A percentile compares a stretch with the other conserved stretches of the same genome.
These are phyloP conservation scores for Pteronotus mesoamericanus DNA, from an alignment of 2,797 vertebrate genomes.

Conservation along the genomic window DNA sequence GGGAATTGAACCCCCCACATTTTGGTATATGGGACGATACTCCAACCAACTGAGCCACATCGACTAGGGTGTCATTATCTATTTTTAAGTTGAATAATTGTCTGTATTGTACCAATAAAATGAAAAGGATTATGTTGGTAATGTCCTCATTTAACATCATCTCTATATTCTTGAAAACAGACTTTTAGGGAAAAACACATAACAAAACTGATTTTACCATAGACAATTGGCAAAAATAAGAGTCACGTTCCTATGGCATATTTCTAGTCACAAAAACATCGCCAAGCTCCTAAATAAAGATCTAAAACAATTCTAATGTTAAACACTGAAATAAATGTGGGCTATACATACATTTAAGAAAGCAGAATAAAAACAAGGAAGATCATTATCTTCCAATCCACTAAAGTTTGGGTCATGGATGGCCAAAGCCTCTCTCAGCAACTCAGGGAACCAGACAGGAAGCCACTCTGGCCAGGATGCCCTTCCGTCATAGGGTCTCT, in stretches of 20 bases:
- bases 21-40: too few species aligned
- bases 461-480: not conserved
- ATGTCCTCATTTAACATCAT: not conserved
- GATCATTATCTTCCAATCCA: not conserved
- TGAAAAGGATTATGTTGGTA: not conserved
- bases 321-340: not conserved
- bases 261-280: not conserved
- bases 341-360: not conserved
- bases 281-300: not conserved
- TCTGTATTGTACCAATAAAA: not conserved
- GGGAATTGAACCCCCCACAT: too few species aligned
- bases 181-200: not conserved
- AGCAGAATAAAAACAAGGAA: not conserved
- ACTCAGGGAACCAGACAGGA: not conserved
- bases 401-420: not conserved
- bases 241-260: not conserved
- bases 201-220: not conserved
- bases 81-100: not conserved
- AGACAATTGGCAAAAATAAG: not conserved
- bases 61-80: not conserved
- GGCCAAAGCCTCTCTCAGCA: not conserved
- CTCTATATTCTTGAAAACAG: not conserved
- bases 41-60: too few species aligned
- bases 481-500: not conserved
- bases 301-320: not conserved